These are phyloP conservation scores for Alcis repandata DNA, from an alignment of 2,888 invertebrate genomes.

Conservation along the genomic window DNA sequence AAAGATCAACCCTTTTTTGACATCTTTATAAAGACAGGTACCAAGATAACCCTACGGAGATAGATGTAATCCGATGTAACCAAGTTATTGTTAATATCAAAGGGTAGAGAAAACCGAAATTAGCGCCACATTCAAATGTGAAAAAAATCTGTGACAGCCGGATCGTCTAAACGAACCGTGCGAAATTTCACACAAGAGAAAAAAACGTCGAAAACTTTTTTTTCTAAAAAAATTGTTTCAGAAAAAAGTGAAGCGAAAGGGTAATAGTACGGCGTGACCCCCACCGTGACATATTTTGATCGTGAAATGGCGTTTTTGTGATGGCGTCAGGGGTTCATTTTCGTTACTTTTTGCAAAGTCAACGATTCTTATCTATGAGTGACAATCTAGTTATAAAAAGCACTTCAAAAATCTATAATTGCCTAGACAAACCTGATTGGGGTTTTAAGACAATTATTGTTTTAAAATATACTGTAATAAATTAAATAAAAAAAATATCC, in stretches of 20 bases:
- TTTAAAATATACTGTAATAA: too few relatives aligned
- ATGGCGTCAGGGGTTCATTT: slow-evolving; percentile 36
- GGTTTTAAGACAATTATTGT: too few relatives aligned
- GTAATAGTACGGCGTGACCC: slow-evolving; percentile 63
- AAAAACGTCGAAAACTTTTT: slow-evolving; percentile 59
- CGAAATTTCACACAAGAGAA: slow-evolving; percentile 76
- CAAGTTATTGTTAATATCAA: slow-evolving; percentile 66
- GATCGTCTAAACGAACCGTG: slow-evolving; percentile 80
- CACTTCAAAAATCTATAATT: too few relatives aligned
- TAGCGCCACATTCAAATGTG: slow-evolving; percentile 80
- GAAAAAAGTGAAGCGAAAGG: slow-evolving; percentile 62
- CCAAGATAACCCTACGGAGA: slow-evolving; percentile 65
- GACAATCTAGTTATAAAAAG: background rate
- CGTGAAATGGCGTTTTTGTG: slow-evolving; percentile 54
- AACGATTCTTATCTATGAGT: slow-evolving; percentile 10
- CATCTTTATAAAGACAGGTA: slow-evolving; percentile 72
- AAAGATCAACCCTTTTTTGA: slow-evolving; percentile 73
- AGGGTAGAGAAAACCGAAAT: slow-evolving; percentile 79
- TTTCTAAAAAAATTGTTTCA: slow-evolving; percentile 54
- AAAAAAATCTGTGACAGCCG: slow-evolving; percentile 61
- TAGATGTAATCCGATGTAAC: slow-evolving; percentile 62
- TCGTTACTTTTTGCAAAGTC: slow-evolving; percentile 25
- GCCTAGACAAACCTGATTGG: too few relatives aligned
- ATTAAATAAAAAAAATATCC: too few relatives aligned
- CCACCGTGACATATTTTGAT: slow-evolving; percentile 65